Evolutionary conservation across 2,797 vertebrate species (phyloP).

Genomic region (Tapirus indicus): DNA sequence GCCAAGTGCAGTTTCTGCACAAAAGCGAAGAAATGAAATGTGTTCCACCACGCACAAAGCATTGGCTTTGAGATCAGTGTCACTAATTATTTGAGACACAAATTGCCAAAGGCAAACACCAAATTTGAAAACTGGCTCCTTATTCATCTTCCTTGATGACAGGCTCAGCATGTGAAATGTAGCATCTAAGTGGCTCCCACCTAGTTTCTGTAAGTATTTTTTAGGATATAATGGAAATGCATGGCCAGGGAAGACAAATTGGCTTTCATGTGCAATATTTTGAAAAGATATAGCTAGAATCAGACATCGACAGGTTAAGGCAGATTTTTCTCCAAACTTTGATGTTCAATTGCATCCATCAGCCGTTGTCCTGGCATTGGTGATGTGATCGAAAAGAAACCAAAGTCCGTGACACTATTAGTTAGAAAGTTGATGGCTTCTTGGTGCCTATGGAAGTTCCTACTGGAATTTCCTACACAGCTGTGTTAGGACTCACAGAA

Average conservation of each 20-base stretch:
- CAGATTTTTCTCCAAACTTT: neutral
- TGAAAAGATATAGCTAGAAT: neutral
- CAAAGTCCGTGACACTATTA: neutral
- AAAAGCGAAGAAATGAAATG: neutral
- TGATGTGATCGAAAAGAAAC: accelerated
- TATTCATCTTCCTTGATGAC: neutral
- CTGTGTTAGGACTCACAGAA: neutral
- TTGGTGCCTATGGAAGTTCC: neutral
- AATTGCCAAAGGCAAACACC: neutral
- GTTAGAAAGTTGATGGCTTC: accelerated
- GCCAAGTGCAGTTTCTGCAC: conserved; percentile 38
- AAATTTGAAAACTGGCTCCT: neutral
- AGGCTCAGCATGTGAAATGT: neutral
- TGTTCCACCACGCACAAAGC: neutral
- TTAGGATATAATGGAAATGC: neutral
- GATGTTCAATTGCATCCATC: accelerated
- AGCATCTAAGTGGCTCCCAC: accelerated
- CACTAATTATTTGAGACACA: neutral
- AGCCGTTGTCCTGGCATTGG: neutral
- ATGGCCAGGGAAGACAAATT: neutral
- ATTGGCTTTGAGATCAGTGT: neutral
- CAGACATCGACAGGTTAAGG: neutral
- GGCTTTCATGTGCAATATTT: no score
- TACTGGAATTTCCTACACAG: accelerated
- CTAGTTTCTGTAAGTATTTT: neutral